These are phyloP conservation scores for Clarias platycephalus DNA, from an alignment of 2,797 vertebrate genomes.

Conservation along the genomic window DNA sequence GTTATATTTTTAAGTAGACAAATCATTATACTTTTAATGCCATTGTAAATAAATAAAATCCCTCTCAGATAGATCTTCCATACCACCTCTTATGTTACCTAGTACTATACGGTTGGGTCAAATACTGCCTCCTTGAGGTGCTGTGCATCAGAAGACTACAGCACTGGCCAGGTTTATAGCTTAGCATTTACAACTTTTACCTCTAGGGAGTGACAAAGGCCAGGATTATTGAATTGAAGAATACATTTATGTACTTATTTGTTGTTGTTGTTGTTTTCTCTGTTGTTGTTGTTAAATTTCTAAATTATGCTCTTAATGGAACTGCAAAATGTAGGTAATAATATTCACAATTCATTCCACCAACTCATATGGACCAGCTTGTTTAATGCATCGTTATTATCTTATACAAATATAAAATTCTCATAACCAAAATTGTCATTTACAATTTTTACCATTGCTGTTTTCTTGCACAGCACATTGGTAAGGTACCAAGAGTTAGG, in stretches of 20 bases:
- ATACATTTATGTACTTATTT: no score
- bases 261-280: background rate
- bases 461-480: background rate
- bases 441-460: background rate
- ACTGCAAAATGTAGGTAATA: background rate
- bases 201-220: conserved; percentile 25
- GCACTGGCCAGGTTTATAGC: background rate
- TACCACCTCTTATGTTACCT: background rate
- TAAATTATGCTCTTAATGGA: background rate
- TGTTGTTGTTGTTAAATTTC: no score
- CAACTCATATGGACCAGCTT: conserved; percentile 4
- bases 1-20: background rate
- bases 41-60: conserved; percentile 10
- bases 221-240: background rate
- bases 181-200: conserved; percentile 4
- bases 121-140: background rate
- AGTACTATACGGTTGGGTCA: background rate
- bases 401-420: conserved; percentile 28
- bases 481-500: conserved; percentile 9
- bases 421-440: background rate
- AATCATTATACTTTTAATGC: background rate
- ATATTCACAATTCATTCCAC: conserved; percentile 5
- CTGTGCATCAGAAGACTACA: background rate
- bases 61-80: background rate
- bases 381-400: conserved; percentile 30